Percentiles rank a stretch among this genome's conserved stretches.
phyloP scores from a whole-genome alignment of 2,113 vertebrate species.

The Morone chrysops region DNA sequence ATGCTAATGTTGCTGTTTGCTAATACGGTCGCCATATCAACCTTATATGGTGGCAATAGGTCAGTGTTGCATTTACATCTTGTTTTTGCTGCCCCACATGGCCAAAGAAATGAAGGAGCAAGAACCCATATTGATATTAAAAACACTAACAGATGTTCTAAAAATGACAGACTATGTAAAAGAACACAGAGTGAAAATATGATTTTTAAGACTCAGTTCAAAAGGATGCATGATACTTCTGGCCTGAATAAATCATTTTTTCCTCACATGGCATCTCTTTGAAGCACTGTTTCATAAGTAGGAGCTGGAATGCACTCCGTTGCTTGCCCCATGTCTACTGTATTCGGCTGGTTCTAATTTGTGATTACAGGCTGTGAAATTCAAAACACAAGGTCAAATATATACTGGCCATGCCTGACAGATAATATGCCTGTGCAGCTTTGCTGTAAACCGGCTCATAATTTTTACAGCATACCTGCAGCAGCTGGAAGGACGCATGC shows the following conservation, averaged over 20 bases:
- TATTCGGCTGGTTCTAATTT: not conserved
- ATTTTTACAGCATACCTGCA: not conserved
- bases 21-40: no score
- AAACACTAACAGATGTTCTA: not conserved
- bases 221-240: not conserved
- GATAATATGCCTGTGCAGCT: not conserved
- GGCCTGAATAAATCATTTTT: not conserved
- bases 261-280: not conserved
- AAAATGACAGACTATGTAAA: not conserved
- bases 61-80: not conserved
- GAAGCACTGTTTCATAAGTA: not conserved
- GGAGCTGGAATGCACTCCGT: not conserved
- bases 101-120: no score
- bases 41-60: no score
- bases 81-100: not conserved
- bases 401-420: not conserved
- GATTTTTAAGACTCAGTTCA: not conserved
- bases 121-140: no score
- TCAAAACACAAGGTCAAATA: conserved; percentile 33
- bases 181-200: not conserved
- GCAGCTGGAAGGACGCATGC: not conserved
- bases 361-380: conserved; percentile 4
- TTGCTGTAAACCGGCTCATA: conserved; percentile 13
- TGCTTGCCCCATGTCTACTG: no score
- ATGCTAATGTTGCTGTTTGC: no score